Evolutionary conservation across 2,113 vertebrate genomes (phyloP), one percentile per base, ranked within the genome.

Genomic region (Melanerpes formicivorus): DNA sequence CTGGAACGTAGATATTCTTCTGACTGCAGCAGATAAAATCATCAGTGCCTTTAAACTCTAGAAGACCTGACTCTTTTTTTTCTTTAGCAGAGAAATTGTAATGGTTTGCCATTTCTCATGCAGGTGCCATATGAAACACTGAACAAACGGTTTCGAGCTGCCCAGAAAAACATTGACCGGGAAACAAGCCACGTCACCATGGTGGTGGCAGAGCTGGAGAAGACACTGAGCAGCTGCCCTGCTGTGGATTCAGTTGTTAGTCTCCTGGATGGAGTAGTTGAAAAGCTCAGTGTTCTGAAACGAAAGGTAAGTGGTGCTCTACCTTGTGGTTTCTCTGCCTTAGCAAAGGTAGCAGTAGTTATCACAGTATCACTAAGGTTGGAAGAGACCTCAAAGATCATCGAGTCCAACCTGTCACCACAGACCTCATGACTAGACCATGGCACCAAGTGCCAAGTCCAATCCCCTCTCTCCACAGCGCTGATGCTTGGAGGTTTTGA

Each of bases 161-260:
- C 99, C 4, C 99, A 99, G 98, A 99, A 99, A 69, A 99, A 99
- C 96, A 99, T 99, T 1, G 99, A 99, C 91, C 97, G 99, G 1
- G 99, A 99, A 97, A 99, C 99, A 0, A 99, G 99, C 97, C 99
- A 99, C 98, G 99, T 99, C 37, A 99, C 98, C 16, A 99, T 99
- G 99, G 99, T 99, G 26, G 99, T 99, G 46, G 99, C 99, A 0
- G 99, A 99, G 97, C 97, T 99, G 95, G 99, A 99, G 97, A 99
- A 99, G 97, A 99, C 99, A 0, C 96, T 99, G 94, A 99, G 99
- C 97, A 98, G 98, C 91, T 99, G 99, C 92, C 99, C 99, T 0
- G 99, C 99, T 6, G 99, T 99, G 40, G 99, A 99, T 96, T 99
- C 99, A 0, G 99, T 99, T 78, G 99, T 99, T 93, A 99, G 99